These are phyloP conservation scores for Parnassius apollo DNA, from an alignment of 2,888 invertebrate genomes.

Conservation along the genomic window DNA sequence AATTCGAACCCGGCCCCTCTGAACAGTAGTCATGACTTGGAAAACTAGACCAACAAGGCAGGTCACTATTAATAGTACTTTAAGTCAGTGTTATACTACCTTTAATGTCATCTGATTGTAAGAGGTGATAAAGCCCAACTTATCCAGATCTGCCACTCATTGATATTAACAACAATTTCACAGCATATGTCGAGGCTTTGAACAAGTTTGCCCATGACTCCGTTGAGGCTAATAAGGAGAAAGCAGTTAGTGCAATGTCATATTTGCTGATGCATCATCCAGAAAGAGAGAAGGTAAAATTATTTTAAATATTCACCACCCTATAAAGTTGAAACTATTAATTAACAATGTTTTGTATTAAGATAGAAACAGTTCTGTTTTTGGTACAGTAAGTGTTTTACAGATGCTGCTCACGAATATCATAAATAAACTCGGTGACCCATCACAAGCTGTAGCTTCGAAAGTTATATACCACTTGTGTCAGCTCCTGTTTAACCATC, in stretches of 20 bases:
- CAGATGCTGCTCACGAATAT: slow-evolving; percentile 88
- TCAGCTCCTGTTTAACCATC: slow-evolving; percentile 90
- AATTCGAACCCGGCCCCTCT: no score
- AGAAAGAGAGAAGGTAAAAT: slow-evolving; percentile 89
- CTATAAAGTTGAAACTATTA: no score
- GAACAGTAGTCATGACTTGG: no score
- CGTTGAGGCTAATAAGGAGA: slow-evolving; percentile 89
- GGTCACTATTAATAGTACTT: no score
- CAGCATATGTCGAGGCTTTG: slow-evolving; percentile 85
- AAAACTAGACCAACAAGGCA: no score
- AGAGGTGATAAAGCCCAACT: no score
- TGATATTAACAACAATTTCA: slow-evolving; percentile 8
- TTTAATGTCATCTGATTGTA: no score
- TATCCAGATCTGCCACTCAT: no score
- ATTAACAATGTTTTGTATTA: no score
- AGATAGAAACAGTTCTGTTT: no score
- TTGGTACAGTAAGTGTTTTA: background rate
- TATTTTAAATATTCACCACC: no score
- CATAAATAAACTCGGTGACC: slow-evolving; percentile 98
- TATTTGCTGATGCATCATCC: slow-evolving; percentile 89
- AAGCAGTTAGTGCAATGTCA: slow-evolving; percentile 87
- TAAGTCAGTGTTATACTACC: no score
- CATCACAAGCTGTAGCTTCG: slow-evolving; percentile 91
- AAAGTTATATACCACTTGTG: slow-evolving; percentile 92
- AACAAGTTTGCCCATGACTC: slow-evolving; percentile 89